phyloP scores from a whole-genome alignment of 2,888 invertebrate genomes.

The Zele albiditarsus region DNA sequence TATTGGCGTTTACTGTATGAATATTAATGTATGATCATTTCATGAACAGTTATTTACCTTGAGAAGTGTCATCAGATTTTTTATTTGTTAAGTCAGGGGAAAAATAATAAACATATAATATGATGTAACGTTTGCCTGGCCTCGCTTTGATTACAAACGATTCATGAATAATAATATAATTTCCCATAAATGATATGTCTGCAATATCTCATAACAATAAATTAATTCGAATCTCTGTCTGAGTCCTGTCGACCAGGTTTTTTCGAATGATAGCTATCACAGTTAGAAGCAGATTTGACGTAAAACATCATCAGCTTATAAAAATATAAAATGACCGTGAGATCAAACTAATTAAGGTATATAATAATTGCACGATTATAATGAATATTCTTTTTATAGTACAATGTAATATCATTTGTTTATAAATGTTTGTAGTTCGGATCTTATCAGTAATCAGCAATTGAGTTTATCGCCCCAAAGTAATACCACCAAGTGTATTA shows the following conservation, averaged over 20 bases:
- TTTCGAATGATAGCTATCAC: too few species aligned
- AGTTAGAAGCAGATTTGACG: too few species aligned
- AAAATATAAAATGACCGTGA: too few species aligned
- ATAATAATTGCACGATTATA: too few species aligned
- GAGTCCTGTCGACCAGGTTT: too few species aligned
- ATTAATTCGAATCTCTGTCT: neutral
- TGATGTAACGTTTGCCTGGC: neutral
- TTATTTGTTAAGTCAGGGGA: neutral
- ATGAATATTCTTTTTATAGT: too few species aligned
- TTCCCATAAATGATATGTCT: neutral
- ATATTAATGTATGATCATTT: too few species aligned
- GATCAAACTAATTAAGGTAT: too few species aligned
- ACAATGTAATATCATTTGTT: neutral
- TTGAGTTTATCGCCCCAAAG: neutral
- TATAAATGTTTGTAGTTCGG: neutral
- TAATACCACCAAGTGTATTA: neutral
- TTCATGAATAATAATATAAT: neutral
- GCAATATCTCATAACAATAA: neutral
- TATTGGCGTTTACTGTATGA: too few species aligned
- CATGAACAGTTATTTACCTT: neutral
- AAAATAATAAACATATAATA: neutral
- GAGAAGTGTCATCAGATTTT: neutral
- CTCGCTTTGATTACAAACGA: neutral
- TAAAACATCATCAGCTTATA: too few species aligned
- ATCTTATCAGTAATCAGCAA: neutral